Percentiles rank a stretch among this genome's conserved stretches.
These are phyloP conservation scores for Thaleichthys pacificus DNA, from an alignment of 2,797 vertebrate genomes.

Conservation along the genomic window DNA sequence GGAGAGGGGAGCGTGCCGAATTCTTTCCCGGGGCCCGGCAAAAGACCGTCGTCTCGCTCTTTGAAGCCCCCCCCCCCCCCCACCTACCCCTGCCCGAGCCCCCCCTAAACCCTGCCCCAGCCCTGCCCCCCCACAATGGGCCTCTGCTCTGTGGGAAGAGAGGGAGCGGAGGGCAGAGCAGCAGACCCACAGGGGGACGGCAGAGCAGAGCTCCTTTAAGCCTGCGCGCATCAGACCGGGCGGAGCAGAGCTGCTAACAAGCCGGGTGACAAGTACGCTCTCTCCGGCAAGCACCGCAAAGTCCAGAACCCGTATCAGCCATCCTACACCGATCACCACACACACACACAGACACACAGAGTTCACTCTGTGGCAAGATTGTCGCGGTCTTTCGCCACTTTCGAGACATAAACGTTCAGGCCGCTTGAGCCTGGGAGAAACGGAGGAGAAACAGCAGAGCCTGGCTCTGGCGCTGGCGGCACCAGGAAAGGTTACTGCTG, in stretches of 20 bases:
- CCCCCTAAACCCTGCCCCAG: too few relatives aligned
- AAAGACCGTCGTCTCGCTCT: slow-evolving; percentile 19
- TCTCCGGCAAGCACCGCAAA: neutral
- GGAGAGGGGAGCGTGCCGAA: slow-evolving; percentile 49
- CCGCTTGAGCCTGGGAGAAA: too few relatives aligned
- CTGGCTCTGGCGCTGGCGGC: slow-evolving; percentile 36
- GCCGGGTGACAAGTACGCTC: neutral
- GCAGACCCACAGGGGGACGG: neutral
- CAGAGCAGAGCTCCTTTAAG: neutral
- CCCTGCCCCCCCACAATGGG: slow-evolving; percentile 21
- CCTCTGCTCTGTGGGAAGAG: slow-evolving; percentile 7
- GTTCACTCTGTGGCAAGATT: neutral
- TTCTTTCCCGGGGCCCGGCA: slow-evolving; percentile 46
- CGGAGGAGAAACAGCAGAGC: neutral
- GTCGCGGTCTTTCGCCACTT: neutral
- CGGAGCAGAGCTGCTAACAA: neutral
- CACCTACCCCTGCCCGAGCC: neutral
- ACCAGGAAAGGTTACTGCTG: slow-evolving; percentile 15
- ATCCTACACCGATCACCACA: neutral
- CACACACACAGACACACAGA: slow-evolving; percentile 7
- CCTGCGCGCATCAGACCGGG: neutral
- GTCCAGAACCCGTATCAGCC: neutral
- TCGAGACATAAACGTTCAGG: too few relatives aligned
- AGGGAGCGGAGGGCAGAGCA: neutral
- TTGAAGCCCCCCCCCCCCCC: slow-evolving; percentile 35